Base-by-base conservation (phyloP, 2,113 vertebrate species). In the Lutjanus erythropterus region DNA sequence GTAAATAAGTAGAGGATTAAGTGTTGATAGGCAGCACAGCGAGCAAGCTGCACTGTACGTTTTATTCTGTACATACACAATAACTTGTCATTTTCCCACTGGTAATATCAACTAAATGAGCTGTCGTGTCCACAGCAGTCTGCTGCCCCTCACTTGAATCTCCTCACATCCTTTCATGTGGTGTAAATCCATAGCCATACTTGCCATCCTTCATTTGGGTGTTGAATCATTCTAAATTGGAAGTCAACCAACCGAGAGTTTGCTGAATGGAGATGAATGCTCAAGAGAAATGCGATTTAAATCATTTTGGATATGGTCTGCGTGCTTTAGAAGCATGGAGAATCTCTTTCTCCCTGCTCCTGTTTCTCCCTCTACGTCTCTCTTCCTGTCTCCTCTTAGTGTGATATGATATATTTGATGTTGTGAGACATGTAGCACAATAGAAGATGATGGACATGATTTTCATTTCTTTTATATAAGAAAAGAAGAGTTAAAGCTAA, bases 161-260 rank as follows among this genome's bases (percentile, higher is more conserved):
- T 58, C 59, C 67, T 12, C 23, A 47, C 12, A 18, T 67, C n/a
- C 41, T 49, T 81, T 81, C 33, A 46, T 44, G 29, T 64, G 79
- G 49, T 15, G 9, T 49, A 35, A 75, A 74, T 70, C 67, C 58
- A 70, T 85, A 73, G 71, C 71, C 10, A 21, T 16, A 25, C 61
- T 71, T 53, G 42, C 65, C 69, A 78, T 69, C 55, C 75, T 80
- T 88, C 75, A 76, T 79, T 86, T 84, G 21, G 65, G 50, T 35
- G 21, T 15, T 72, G 80, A 90, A 77, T 89, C 46, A 80, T 71
- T 81, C 25, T 37, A 79, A 88, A 86, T 77, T 90, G 83, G 69
- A 87, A 65, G 75, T 66, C 59, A 84, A 74, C 71, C 71, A 80
- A 66, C 62, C 9, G 16, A 44, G 71, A 77, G 59, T 61, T 81